Base-by-base conservation (phyloP, 1,140 invertebrate genomes). In the Drosophila takahashii region DNA sequence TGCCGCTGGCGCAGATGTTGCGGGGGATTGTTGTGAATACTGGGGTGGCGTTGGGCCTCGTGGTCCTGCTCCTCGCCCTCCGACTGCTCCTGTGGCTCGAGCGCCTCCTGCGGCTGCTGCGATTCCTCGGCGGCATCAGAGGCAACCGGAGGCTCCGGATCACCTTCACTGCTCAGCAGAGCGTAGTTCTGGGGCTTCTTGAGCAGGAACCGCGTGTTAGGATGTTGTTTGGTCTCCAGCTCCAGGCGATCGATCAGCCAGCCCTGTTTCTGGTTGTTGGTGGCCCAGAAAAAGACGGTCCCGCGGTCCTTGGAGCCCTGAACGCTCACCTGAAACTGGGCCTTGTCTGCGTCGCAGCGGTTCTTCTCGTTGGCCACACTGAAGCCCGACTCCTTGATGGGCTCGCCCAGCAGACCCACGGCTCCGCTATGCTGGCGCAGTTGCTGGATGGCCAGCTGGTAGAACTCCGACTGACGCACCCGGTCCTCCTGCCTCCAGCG, bases 381-480 rank as follows among this genome's bases (percentile, higher is more conserved):
- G 54, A 95, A 93, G 34, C 90, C 92, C 22, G 92, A 93, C 59
- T 94, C 94, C 86, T 93, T 94, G 13, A 95, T 94, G 6, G 95
- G 95, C 83, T 95, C 93, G 29, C 95, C 95, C 42, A 95, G 81
- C 50, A 94, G 92, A 60, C 93, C 75, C 1, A 94, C 91, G 8
- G 94, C 94, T 18, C 93, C 86, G 60, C 36, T 71, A 77, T 95
- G 93, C 18, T 75, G 85, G 60, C 94, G 84, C 3, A 95, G 79
- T 29, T 79, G 92, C 83, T 93, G 92, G 11, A 95, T 69, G 16
- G 94, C 94, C 66, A 93, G 77, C 76, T 93, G 93, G 78, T 94
- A 95, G 89, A 93, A 94, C 11, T 94, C 93, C 2, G 92, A 79
- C 37, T 92, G 53, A 51, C 91, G 91, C 29, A 94, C 80, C 32